phyloP scores from a whole-genome alignment of 1,140 invertebrate genomes.

The Cyclargus thomasi region DNA sequence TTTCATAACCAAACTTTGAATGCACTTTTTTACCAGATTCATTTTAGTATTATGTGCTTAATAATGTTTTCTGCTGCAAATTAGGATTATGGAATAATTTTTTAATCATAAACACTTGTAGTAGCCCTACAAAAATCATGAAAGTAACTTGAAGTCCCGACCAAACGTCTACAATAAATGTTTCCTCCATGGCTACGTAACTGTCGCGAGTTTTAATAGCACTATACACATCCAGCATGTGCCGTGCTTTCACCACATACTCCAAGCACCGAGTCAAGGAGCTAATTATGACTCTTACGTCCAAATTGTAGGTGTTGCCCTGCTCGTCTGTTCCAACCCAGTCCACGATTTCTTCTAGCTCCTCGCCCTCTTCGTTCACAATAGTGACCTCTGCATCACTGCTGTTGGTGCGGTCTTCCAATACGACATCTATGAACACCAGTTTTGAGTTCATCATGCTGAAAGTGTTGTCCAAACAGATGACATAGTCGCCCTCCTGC shows the following conservation, averaged over 20 bases:
- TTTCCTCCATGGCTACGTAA: slow-evolving; percentile 57
- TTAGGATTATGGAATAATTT: slow-evolving; percentile 45
- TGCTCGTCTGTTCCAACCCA: slow-evolving; percentile 45
- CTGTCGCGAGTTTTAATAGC: slow-evolving; percentile 52
- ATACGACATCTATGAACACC: slow-evolving; percentile 85
- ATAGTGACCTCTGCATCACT: slow-evolving; percentile 31
- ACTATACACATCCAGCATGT: slow-evolving; percentile 51
- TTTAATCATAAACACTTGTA: slow-evolving; percentile 66
- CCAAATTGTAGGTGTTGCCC: slow-evolving; percentile 46
- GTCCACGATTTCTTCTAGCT: slow-evolving; percentile 45
- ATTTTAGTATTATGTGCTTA: not conserved
- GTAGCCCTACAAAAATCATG: slow-evolving; percentile 51
- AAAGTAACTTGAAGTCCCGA: slow-evolving; percentile 55
- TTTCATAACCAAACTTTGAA: not conserved
- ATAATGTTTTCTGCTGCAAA: not conserved
- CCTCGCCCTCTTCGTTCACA: slow-evolving; percentile 29
- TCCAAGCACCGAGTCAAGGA: slow-evolving; percentile 42
- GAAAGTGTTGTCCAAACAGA: slow-evolving; percentile 89
- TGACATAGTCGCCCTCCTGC: slow-evolving; percentile 81
- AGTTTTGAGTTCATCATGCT: slow-evolving; percentile 85
- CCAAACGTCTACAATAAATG: slow-evolving; percentile 65
- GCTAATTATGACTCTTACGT: slow-evolving; percentile 42
- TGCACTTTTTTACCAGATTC: too few relatives aligned
- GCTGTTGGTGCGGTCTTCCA: slow-evolving; percentile 73
- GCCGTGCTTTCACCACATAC: slow-evolving; percentile 48